Percentiles rank a stretch among this genome's conserved stretches.
Evolutionary conservation across 2,797 vertebrate species (phyloP).

Genomic region (Poecile montanus): DNA sequence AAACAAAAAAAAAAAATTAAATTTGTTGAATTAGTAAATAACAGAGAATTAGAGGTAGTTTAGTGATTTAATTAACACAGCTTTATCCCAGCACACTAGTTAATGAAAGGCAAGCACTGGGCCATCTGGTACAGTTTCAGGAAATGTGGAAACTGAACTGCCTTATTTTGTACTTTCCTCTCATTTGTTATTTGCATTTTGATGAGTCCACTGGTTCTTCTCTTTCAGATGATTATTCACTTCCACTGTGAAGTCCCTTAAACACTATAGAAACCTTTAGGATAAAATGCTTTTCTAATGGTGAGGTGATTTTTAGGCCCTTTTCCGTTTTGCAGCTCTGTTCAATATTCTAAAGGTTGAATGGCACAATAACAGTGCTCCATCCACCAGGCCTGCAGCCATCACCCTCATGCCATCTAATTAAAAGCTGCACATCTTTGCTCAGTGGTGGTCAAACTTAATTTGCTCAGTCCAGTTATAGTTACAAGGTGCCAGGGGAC

Average conservation of each 20-base stretch:
- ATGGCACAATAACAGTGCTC: not conserved
- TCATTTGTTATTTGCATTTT: slow-evolving; percentile 41
- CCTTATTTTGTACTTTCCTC: slow-evolving; percentile 21
- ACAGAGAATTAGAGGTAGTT: slow-evolving; percentile 67
- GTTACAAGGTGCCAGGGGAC: not conserved
- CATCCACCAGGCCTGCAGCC: not conserved
- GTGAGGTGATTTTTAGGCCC: not conserved
- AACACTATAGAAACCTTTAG: not conserved
- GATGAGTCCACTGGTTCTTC: slow-evolving; percentile 10
- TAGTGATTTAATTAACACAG: slow-evolving; percentile 73
- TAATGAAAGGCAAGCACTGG: slow-evolving; percentile 60
- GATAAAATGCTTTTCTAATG: not conserved
- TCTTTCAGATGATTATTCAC: not conserved
- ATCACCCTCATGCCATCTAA: not conserved
- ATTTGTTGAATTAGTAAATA: slow-evolving; percentile 68
- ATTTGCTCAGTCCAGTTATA: not conserved
- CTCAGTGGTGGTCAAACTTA: not conserved
- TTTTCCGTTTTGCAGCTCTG: not conserved
- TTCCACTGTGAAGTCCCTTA: not conserved
- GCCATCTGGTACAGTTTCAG: slow-evolving; percentile 67
- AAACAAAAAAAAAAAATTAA: slow-evolving; percentile 49
- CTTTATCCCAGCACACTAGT: slow-evolving; percentile 64
- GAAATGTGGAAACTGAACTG: slow-evolving; percentile 36
- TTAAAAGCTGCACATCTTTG: not conserved
- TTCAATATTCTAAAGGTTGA: not conserved